phyloP scores from a whole-genome alignment of 2,888 invertebrate species.

The Dermolepida albohirtum region DNA sequence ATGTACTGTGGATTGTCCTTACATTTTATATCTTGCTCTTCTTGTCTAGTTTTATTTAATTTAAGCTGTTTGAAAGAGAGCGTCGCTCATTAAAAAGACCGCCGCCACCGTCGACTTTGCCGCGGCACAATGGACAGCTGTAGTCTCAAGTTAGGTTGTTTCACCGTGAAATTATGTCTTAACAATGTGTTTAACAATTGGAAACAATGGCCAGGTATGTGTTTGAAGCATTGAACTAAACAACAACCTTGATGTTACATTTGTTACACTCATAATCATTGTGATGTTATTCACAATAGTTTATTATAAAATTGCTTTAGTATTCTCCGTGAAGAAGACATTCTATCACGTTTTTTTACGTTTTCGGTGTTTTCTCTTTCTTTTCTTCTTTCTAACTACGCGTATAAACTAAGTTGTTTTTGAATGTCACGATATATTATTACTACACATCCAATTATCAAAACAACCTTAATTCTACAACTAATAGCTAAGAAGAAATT shows the following conservation, averaged over 20 bases:
- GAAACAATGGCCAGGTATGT: constrained; percentile 47
- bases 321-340: constrained; percentile 2
- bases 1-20: background rate
- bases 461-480: no score
- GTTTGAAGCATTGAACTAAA: constrained; percentile 38
- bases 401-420: no score
- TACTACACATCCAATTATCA: no score
- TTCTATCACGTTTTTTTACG: no score
- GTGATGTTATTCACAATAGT: constrained; percentile 17
- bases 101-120: constrained; percentile 15
- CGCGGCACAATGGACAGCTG: constrained; percentile 37
- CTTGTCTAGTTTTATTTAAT: constrained; percentile 8
- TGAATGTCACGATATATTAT: no score
- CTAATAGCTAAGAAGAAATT: no score
- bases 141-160: constrained; percentile 37
- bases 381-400: no score
- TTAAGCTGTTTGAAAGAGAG: constrained; percentile 17
- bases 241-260: constrained; percentile 42
- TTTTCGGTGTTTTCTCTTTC: no score
- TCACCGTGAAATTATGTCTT: constrained; percentile 50
- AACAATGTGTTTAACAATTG: constrained; percentile 52
- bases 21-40: background rate
- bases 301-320: constrained; percentile 33
- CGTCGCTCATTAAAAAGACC: constrained; percentile 33
- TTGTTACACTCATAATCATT: constrained; percentile 4